These are phyloP conservation scores for Zelostemma sp. DNA, from an alignment of 1,140 invertebrate genomes.

Conservation along the genomic window DNA sequence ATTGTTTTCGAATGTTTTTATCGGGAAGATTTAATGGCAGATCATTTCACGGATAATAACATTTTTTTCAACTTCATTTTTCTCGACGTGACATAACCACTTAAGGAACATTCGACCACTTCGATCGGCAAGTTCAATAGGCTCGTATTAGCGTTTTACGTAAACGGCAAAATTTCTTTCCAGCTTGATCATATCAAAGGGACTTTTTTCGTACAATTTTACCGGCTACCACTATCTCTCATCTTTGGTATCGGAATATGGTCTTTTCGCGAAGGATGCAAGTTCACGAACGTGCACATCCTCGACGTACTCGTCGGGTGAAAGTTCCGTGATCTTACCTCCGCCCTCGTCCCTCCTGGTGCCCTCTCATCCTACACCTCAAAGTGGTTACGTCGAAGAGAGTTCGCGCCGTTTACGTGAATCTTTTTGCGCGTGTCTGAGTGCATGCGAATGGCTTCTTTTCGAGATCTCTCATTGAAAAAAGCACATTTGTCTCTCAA, in stretches of 20 bases:
- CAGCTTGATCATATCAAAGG: not conserved
- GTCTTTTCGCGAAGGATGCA: slow-evolving; percentile 25
- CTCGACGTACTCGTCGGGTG: slow-evolving; percentile 46
- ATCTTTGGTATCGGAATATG: slow-evolving; percentile 16
- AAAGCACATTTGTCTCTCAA: too few species aligned
- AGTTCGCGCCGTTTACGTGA: slow-evolving; percentile 18
- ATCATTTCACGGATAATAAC: not conserved
- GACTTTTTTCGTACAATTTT: not conserved
- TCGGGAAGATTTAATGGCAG: not conserved
- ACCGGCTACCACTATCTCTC: slow-evolving; percentile 10
- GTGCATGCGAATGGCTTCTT: slow-evolving; percentile 33
- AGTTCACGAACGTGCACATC: slow-evolving; percentile 50
- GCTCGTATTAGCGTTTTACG: not conserved
- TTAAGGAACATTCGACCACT: not conserved
- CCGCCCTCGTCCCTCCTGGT: not conserved
- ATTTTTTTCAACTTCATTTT: not conserved
- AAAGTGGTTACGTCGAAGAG: slow-evolving; percentile 5
- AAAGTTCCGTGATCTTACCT: slow-evolving; percentile 47
- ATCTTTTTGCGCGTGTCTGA: slow-evolving; percentile 19
- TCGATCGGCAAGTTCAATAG: slow-evolving; percentile 1
- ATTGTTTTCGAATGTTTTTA: too few species aligned
- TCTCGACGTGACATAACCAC: not conserved
- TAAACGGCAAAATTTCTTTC: not conserved
- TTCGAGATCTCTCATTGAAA: slow-evolving; percentile 4
- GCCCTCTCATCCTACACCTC: slow-evolving; percentile 3